Conservation (phyloP, 2,888 invertebrate species). For the Habroteleia sp. region DNA sequence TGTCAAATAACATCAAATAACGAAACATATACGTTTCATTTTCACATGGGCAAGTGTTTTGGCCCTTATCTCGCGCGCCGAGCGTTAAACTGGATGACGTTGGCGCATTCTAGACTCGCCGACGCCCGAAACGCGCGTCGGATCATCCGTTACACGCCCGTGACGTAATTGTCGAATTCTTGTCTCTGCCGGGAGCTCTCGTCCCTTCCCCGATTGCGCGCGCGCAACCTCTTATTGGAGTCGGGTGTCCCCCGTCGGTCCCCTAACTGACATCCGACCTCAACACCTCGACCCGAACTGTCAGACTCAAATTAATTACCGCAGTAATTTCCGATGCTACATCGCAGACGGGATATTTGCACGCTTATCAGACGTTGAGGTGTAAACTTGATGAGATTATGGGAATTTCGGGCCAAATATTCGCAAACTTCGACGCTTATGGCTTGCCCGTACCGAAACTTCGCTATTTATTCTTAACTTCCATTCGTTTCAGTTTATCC, state of each 20-base stretch:
- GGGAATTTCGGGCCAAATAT: slow-evolving; percentile 5
- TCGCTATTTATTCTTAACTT: too few relatives aligned
- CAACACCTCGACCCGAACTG: slow-evolving; percentile 43
- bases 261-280: slow-evolving; percentile 41
- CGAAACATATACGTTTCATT: too few relatives aligned
- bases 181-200: slow-evolving; percentile 61
- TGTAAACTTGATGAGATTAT: slow-evolving; percentile 20
- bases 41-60: too few relatives aligned
- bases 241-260: slow-evolving; percentile 5
- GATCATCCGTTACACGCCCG: slow-evolving; percentile 79
- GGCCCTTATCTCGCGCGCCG: too few relatives aligned
- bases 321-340: slow-evolving; percentile 50
- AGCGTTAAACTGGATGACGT: slow-evolving; percentile 72
- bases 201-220: slow-evolving; percentile 6
- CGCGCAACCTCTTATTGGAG: slow-evolving; percentile 35
- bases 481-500: too few relatives aligned
- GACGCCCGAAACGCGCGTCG: slow-evolving; percentile 60
- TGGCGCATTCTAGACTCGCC: slow-evolving; percentile 76
- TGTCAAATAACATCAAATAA: too few relatives aligned
- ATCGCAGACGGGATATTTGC: slow-evolving; percentile 35
- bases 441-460: too few relatives aligned
- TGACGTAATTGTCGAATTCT: slow-evolving; percentile 80
- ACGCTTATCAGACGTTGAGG: slow-evolving; percentile 37
- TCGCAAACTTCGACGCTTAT: not conserved
- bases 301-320: slow-evolving; percentile 60